phyloP scores from a whole-genome alignment of 1,140 invertebrate genomes.

The Drosophila lacertosa region DNA sequence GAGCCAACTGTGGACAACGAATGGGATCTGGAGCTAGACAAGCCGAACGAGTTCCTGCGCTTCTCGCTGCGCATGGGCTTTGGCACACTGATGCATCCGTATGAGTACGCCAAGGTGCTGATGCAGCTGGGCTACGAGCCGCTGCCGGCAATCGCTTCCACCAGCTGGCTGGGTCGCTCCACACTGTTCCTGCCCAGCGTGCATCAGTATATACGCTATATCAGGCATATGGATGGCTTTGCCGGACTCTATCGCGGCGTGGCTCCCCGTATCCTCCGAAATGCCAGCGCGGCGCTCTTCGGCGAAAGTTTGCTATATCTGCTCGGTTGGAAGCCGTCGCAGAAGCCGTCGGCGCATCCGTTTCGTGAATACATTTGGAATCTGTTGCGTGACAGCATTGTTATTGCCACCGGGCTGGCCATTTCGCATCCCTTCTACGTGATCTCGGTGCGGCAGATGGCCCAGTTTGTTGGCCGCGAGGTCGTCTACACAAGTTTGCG shows the following conservation, averaged over 20 bases:
- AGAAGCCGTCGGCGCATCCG: background rate
- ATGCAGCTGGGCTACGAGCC: conserved; percentile 68
- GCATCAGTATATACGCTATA: conserved; percentile 49
- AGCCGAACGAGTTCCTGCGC: conserved; percentile 38
- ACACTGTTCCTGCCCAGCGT: conserved; percentile 41
- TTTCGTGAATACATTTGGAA: conserved; percentile 29
- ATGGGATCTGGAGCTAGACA: background rate
- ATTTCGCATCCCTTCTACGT: conserved; percentile 61
- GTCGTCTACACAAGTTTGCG: conserved; percentile 8
- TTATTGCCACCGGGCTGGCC: conserved; percentile 33
- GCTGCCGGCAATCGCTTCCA: conserved; percentile 2
- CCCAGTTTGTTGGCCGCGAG: conserved; percentile 57
- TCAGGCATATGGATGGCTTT: conserved; percentile 40
- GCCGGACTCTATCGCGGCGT: conserved; percentile 55
- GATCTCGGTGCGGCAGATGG: conserved; percentile 58
- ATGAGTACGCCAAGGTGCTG: conserved; percentile 53
- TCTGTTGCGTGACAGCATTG: conserved; percentile 22
- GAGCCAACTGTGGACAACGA: background rate
- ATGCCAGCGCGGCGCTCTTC: conserved; percentile 1
- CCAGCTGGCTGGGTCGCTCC: conserved; percentile 23
- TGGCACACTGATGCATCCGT: conserved; percentile 48
- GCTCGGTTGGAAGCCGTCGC: background rate
- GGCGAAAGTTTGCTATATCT: conserved; percentile 31
- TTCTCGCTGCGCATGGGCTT: conserved; percentile 46
- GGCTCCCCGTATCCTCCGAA: conserved; percentile 28